phyloP scores from a whole-genome alignment of 2,888 invertebrate genomes.

The Poecilobothrus nobilitatus region DNA sequence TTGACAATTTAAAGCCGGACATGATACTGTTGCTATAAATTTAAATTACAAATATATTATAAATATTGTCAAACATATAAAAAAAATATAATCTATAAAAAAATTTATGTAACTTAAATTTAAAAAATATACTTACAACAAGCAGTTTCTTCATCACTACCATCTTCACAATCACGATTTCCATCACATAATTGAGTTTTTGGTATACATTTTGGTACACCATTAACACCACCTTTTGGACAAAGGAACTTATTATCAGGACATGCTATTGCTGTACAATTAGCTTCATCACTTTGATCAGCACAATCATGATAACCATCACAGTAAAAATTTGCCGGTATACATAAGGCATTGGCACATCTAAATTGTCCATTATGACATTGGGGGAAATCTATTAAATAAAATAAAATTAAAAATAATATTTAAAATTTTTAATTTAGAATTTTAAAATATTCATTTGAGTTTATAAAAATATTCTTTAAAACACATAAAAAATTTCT shows the following conservation, averaged over 20 bases:
- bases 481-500: slow-evolving; percentile 13
- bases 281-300: slow-evolving; percentile 81
- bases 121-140: slow-evolving; percentile 64
- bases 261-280: slow-evolving; percentile 80
- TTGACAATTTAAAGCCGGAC: slow-evolving; percentile 78
- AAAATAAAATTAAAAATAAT: background rate
- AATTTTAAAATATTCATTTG: no score
- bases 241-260: slow-evolving; percentile 88
- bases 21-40: slow-evolving; percentile 64
- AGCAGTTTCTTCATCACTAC: slow-evolving; percentile 78
- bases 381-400: slow-evolving; percentile 67
- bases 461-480: no score
- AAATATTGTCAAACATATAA: no score
- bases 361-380: slow-evolving; percentile 88
- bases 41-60: slow-evolving; percentile 18
- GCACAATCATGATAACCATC: slow-evolving; percentile 79
- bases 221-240: slow-evolving; percentile 62
- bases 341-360: slow-evolving; percentile 87
- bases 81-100: no score
- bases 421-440: background rate
- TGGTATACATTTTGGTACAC: slow-evolving; percentile 78
- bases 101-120: no score
- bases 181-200: slow-evolving; percentile 84
- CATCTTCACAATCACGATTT: slow-evolving; percentile 82
- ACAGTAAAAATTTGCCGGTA: slow-evolving; percentile 77